phyloP scores from a whole-genome alignment of 2,888 invertebrate species.

The Galerucella calmariensis region DNA sequence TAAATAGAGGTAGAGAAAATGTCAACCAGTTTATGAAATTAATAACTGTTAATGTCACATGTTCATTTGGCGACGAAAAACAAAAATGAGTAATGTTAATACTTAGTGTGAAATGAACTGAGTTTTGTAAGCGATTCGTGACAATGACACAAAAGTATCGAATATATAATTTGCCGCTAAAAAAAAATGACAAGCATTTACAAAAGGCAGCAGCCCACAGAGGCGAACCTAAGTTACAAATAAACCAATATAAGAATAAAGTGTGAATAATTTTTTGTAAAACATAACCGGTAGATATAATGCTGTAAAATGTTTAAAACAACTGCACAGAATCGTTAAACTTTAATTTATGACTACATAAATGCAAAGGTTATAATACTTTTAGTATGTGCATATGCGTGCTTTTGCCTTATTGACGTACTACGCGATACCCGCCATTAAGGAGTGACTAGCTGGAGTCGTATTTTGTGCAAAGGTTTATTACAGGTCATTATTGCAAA shows the following conservation, averaged over 20 bases:
- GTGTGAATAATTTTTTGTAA: conserved; percentile 59
- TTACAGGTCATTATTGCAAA: conserved; percentile 36
- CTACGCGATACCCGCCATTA: conserved; percentile 50
- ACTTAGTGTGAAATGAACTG: neutral
- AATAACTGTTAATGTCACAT: too few relatives aligned
- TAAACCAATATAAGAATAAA: conserved; percentile 51
- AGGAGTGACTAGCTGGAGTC: conserved; percentile 25
- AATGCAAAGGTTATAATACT: conserved; percentile 66
- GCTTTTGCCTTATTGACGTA: conserved; percentile 56
- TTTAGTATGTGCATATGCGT: conserved; percentile 62
- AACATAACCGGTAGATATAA: conserved; percentile 53
- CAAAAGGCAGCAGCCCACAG: conserved; percentile 7
- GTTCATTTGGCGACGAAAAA: neutral
- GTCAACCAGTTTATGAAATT: too few relatives aligned
- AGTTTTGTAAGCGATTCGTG: conserved; percentile 2
- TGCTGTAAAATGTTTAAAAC: conserved; percentile 62
- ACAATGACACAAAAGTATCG: conserved; percentile 13
- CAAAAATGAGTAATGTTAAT: neutral
- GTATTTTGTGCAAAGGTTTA: conserved; percentile 30
- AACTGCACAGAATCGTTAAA: conserved; percentile 66
- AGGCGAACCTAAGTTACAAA: conserved; percentile 49
- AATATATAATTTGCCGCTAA: conserved; percentile 11
- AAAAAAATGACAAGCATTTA: neutral
- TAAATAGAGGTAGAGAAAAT: too few relatives aligned
- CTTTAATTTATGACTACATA: conserved; percentile 64